phyloP scores from a whole-genome alignment of 2,113 vertebrate genomes.

The Dipodomys merriami region DNA sequence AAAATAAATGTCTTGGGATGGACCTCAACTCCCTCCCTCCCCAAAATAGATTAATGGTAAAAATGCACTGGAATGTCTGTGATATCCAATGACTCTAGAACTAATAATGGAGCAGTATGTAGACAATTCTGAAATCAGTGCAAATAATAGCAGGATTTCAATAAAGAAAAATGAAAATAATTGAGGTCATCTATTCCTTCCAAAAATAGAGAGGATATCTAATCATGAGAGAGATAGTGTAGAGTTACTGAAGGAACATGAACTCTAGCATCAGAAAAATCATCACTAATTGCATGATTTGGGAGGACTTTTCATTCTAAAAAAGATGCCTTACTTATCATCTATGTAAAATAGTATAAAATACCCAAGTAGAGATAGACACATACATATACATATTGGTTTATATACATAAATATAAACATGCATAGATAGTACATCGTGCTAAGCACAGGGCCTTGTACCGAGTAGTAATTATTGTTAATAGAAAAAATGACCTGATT shows the following conservation, averaged over 20 bases:
- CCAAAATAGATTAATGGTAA: not conserved
- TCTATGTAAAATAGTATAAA: slow-evolving; percentile 15
- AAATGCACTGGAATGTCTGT: not conserved
- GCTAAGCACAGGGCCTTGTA: not conserved
- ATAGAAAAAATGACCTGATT: slow-evolving; percentile 33
- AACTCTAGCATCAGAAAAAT: slow-evolving; percentile 32
- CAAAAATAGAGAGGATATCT: slow-evolving; percentile 30
- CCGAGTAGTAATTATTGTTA: slow-evolving; percentile 27
- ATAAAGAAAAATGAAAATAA: slow-evolving; percentile 25
- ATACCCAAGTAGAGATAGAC: not conserved
- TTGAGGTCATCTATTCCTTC: not conserved
- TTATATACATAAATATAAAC: too few relatives aligned
- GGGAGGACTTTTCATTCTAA: not conserved
- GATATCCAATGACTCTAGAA: slow-evolving; percentile 14
- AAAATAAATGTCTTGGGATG: too few relatives aligned
- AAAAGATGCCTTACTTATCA: not conserved
- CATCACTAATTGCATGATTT: not conserved
- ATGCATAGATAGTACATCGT: too few relatives aligned
- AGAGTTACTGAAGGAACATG: not conserved
- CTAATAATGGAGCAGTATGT: slow-evolving; percentile 24
- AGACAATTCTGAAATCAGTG: slow-evolving; percentile 50
- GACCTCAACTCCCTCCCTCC: too few relatives aligned
- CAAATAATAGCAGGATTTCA: slow-evolving; percentile 44
- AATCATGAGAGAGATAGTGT: not conserved
- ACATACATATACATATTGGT: not conserved